phyloP scores from a whole-genome alignment of 1,140 invertebrate species.

The Drosophila nigrodunni region DNA sequence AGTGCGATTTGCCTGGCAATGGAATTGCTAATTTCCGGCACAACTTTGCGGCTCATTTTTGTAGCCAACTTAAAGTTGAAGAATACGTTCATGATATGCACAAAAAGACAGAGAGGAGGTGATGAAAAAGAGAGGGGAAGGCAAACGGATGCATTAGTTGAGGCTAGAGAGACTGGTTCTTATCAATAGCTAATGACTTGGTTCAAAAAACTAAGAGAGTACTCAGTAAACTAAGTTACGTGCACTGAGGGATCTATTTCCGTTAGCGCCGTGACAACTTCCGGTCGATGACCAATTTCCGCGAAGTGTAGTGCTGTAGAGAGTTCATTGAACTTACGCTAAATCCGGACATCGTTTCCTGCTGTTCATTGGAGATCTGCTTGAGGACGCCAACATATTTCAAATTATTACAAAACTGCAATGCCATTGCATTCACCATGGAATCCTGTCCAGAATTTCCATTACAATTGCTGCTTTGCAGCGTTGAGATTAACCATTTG shows the following conservation, averaged over 20 bases:
- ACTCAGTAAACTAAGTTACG: constrained; percentile 35
- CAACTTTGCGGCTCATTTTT: constrained; percentile 75
- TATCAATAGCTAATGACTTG: constrained; percentile 52
- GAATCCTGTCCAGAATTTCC: constrained; percentile 83
- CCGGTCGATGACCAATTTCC: constrained; percentile 54
- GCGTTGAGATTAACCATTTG: constrained; percentile 94
- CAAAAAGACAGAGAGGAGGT: background rate
- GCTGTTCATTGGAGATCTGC: constrained; percentile 86
- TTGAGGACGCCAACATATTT: constrained; percentile 93
- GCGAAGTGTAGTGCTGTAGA: background rate
- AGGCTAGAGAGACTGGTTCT: constrained; percentile 9
- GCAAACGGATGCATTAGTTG: constrained; percentile 14
- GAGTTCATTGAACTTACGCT: constrained; percentile 87
- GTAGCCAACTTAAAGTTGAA: constrained; percentile 21
- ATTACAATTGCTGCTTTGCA: constrained; percentile 87
- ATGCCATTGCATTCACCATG: constrained; percentile 88
- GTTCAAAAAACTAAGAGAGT: background rate
- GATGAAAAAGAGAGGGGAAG: background rate
- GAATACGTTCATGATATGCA: constrained; percentile 28
- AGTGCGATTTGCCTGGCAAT: constrained; percentile 64
- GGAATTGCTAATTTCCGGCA: constrained; percentile 82
- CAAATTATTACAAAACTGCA: constrained; percentile 95
- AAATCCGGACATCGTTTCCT: constrained; percentile 86
- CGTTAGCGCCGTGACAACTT: constrained; percentile 67
- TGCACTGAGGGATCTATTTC: constrained; percentile 55